Percentiles rank a stretch among this genome's conserved stretches.
Evolutionary conservation across 1,140 invertebrate genomes (phyloP).

Genomic region (Melitaea cinxia): DNA sequence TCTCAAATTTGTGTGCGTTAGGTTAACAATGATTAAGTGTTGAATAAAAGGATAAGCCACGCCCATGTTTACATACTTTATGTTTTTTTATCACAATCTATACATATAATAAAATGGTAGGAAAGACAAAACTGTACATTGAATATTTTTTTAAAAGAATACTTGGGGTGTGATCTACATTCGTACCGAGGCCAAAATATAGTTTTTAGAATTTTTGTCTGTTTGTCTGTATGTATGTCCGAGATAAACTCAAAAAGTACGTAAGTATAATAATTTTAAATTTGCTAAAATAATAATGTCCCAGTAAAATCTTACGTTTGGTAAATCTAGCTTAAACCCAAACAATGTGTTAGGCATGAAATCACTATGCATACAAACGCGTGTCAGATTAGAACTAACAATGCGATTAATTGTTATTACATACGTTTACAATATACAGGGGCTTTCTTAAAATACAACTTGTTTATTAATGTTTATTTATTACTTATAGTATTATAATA

Average conservation of each 20-base stretch:
- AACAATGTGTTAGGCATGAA: constrained; percentile 8
- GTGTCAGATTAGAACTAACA: constrained; percentile 8
- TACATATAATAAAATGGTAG: too few species aligned
- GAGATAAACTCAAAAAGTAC: too few species aligned
- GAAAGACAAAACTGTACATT: too few species aligned
- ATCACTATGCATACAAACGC: constrained; percentile 9
- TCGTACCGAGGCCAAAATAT: too few species aligned
- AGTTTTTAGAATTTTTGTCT: too few species aligned
- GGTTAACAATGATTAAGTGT: neutral
- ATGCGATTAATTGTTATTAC: constrained; percentile 3
- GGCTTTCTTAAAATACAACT: neutral
- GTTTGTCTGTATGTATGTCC: too few species aligned
- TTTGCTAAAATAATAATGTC: neutral
- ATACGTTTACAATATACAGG: neutral
- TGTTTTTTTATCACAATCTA: too few species aligned
- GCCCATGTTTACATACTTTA: too few species aligned
- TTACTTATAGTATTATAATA: too few species aligned
- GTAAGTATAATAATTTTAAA: neutral
- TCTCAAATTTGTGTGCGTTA: neutral
- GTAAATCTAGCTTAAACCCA: neutral
- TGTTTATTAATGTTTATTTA: too few species aligned
- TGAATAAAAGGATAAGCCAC: neutral
- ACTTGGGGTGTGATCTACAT: too few species aligned
- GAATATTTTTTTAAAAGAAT: too few species aligned
- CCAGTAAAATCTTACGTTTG: neutral